Evolutionary conservation across 2,797 vertebrate species (phyloP).

Genomic region (Hephaestus fuliginosus): DNA sequence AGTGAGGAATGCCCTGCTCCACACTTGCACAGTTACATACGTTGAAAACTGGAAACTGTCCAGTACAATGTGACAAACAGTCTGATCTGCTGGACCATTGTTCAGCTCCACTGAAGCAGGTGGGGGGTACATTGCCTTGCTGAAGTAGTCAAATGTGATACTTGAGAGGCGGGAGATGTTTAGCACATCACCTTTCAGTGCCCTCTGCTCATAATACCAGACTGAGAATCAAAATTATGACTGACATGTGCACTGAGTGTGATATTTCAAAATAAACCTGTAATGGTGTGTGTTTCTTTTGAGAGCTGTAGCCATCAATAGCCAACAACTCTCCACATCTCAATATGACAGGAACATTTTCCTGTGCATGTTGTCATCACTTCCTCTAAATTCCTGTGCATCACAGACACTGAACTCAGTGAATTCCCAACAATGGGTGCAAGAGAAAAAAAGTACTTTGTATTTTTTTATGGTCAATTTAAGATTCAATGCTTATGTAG

Average conservation of each 20-base stretch:
- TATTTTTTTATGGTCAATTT: neutral
- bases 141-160: neutral
- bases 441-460: neutral
- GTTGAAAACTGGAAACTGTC: slow-evolving; percentile 3
- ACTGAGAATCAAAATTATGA: neutral
- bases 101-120: slow-evolving; percentile 1
- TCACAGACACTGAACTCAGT: neutral
- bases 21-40: neutral
- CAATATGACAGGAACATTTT: neutral
- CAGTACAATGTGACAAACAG: neutral
- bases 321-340: neutral
- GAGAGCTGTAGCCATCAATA: neutral
- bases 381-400: neutral
- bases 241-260: neutral
- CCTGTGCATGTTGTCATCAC: neutral
- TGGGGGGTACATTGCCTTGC: neutral
- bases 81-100: slow-evolving; percentile 1
- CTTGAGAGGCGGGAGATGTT: neutral
- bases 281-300: neutral
- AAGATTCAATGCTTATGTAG: neutral
- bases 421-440: neutral
- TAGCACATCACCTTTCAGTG: neutral
- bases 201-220: neutral
- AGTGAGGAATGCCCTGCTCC: neutral
- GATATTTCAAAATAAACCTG: slow-evolving; percentile 2